Evolutionary conservation across 2,113 vertebrate species (phyloP), one percentile per base, ranked within the genome.

Genomic region (Perca flavescens): DNA sequence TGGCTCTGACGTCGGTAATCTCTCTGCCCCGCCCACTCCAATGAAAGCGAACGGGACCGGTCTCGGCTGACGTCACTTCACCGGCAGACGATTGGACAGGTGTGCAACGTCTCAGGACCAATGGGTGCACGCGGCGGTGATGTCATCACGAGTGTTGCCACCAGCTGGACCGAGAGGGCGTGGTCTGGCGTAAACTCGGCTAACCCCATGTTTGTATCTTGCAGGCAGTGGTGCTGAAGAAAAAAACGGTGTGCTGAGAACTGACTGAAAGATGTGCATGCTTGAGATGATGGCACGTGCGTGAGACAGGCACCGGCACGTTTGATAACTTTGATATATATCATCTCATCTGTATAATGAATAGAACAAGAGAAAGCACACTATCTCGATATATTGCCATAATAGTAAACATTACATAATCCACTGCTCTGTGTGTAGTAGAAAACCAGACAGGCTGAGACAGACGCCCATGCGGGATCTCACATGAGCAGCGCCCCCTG

Each of bases 101-200:
- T 43, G 74, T 14, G 50, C 53, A 8, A n/a, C 43, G 84, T 80
- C 82, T 85, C 53, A 0, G 53, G 83, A 76, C 96, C 95, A 96
- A 96, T 96, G 73, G 87, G 31, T 43, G 64, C 46, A 25, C 79
- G 61, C 49, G 75, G 63, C 22, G 91, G 84, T 96, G 95, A 96
- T 95, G 96, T 96, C 95, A 96, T 92, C 91, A 92, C 74, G 80
- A 93, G 94, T 96, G 96, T 96, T 96, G 96, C 96, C 96, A 96
- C 95, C 96, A 96, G 95, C 95, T 96, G 96, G 93, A 93, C 87
- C 36, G 8, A 83, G 91, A 91, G 91, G 96, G 96, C 94, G 96
- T 94, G 96, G 93, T 47, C 77, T 93, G 75, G 86, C 90, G 93
- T 95, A 92, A 94, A 95, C 94, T 95, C 93, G 50, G 70, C 89